phyloP scores from a whole-genome alignment of 2,888 invertebrate genomes.

The Agonum fuliginosum region DNA sequence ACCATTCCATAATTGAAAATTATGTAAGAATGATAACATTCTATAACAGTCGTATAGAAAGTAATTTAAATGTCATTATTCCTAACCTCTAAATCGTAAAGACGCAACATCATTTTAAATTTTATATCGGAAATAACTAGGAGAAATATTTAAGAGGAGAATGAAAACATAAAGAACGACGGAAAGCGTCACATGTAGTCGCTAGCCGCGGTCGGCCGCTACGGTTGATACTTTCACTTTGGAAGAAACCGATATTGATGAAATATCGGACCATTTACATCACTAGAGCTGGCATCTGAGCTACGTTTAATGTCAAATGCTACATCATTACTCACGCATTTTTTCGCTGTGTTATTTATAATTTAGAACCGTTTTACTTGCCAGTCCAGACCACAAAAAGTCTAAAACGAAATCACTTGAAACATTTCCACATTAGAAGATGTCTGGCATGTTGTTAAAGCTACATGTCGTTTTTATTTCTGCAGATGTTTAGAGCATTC shows the following conservation, averaged over 20 bases:
- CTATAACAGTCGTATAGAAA: too few relatives aligned
- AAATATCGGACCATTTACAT: constrained; percentile 27
- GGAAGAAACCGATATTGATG: constrained; percentile 21
- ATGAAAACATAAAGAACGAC: neutral
- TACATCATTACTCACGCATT: constrained; percentile 33
- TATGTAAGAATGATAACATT: too few relatives aligned
- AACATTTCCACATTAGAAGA: constrained; percentile 18
- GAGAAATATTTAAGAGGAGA: neutral
- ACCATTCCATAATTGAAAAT: too few relatives aligned
- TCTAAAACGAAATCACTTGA: constrained; percentile 15
- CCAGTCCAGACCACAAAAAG: constrained; percentile 8
- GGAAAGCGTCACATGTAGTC: neutral
- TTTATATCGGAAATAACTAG: neutral
- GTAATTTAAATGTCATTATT: constrained; percentile 29
- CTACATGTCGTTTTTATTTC: neutral
- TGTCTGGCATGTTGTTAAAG: constrained; percentile 27
- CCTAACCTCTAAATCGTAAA: neutral
- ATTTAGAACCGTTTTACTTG: constrained; percentile 11
- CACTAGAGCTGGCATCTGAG: constrained; percentile 12
- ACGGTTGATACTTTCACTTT: neutral
- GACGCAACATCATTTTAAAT: neutral
- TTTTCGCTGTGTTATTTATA: constrained; percentile 38
- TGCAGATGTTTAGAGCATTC: neutral
- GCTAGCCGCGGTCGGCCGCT: too few relatives aligned
- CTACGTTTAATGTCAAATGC: constrained; percentile 32